Percentiles rank a stretch among this genome's conserved stretches.
phyloP scores from a whole-genome alignment of 2,113 vertebrate genomes.

The Hyla sarda region DNA sequence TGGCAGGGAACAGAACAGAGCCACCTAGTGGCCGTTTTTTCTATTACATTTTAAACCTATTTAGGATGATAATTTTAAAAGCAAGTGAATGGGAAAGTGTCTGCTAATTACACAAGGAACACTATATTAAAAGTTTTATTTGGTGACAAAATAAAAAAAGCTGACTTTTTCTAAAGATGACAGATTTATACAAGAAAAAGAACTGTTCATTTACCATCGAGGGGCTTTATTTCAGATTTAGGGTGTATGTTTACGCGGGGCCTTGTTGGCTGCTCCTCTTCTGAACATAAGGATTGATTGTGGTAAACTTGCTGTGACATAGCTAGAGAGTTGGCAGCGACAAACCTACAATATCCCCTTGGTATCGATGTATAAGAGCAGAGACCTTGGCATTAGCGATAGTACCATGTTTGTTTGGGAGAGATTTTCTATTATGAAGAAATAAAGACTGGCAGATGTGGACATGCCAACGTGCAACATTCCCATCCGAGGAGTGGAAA shows the following conservation, averaged over 20 bases:
- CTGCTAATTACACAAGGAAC: too few species aligned
- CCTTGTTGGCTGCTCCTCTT: constrained; percentile 30
- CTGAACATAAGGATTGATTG: constrained; percentile 52
- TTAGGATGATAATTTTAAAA: too few species aligned
- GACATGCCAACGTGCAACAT: neutral
- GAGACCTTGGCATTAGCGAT: constrained; percentile 8
- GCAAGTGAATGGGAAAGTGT: too few species aligned
- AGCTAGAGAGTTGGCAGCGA: constrained; percentile 24
- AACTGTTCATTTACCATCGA: neutral
- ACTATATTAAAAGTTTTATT: too few species aligned
- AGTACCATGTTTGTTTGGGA: neutral
- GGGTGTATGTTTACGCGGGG: neutral
- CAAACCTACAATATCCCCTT: constrained; percentile 41
- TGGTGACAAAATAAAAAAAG: too few species aligned
- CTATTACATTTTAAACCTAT: too few species aligned
- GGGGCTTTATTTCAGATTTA: neutral
- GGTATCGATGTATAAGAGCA: constrained; percentile 34
- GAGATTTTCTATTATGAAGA: constrained; percentile 31
- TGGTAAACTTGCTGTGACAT: constrained; percentile 29
- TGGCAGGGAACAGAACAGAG: too few species aligned
- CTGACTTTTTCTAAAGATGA: neutral
- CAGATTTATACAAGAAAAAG: neutral
- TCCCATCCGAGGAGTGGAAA: neutral
- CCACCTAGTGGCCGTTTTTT: too few species aligned
- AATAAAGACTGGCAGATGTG: constrained; percentile 33